Conservation (phyloP, 2,113 vertebrate genomes). For the Chunga burmeisteri region DNA sequence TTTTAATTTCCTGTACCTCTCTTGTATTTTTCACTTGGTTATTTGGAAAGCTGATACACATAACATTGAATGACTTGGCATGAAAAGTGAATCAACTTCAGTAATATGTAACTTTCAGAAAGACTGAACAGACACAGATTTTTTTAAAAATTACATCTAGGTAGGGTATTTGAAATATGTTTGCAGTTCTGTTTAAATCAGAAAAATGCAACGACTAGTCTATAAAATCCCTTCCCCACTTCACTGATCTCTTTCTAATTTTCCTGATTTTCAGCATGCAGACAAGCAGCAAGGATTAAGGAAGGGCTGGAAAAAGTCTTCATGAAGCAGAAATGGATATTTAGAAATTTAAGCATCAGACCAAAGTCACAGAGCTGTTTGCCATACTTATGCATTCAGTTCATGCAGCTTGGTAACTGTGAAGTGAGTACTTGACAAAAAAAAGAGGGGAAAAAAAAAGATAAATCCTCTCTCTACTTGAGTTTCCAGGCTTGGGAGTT, state of each 20-base stretch:
- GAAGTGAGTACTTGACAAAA: conserved; percentile 40
- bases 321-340: neutral
- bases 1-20: conserved; percentile 33
- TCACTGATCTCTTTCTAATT: neutral
- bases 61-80: neutral
- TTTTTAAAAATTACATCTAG: neutral
- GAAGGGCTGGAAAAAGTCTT: neutral
- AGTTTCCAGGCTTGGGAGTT: conserved; percentile 39
- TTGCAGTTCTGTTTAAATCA: neutral
- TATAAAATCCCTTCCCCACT: neutral
- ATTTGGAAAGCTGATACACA: conserved; percentile 22
- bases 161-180: neutral
- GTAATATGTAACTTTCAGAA: neutral
- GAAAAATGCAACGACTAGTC: neutral
- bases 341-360: neutral
- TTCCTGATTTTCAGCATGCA: neutral
- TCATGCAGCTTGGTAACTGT: conserved; percentile 59
- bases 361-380: neutral
- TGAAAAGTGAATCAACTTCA: neutral
- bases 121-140: neutral
- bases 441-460: neutral
- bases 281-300: neutral
- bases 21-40: neutral
- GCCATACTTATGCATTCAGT: conserved; percentile 51
- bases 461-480: conserved; percentile 11